Conservation (phyloP, 2,888 invertebrate species). For the Morpho helenor region DNA sequence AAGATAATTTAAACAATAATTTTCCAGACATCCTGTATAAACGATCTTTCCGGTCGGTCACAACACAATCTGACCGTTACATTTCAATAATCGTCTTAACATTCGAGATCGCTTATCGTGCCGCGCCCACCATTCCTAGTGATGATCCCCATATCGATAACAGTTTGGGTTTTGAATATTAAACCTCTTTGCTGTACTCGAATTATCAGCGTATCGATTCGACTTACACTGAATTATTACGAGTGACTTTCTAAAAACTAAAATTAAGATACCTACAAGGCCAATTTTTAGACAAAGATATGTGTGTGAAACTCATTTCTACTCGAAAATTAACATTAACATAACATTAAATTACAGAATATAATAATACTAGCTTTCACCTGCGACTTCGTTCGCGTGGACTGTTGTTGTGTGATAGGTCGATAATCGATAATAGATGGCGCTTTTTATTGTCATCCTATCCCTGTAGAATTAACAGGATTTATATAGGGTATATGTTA, state of each 20-base stretch:
- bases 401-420: too few species aligned
- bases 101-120: constrained; percentile 70
- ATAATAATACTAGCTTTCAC: too few species aligned
- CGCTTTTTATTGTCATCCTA: too few species aligned
- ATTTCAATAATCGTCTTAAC: constrained; percentile 79
- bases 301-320: too few species aligned
- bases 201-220: constrained; percentile 10
- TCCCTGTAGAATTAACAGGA: too few species aligned
- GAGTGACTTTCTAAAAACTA: too few species aligned
- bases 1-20: neutral
- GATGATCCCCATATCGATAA: constrained; percentile 35
- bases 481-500: too few species aligned
- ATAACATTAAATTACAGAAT: too few species aligned
- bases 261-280: too few species aligned
- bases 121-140: constrained; percentile 65
- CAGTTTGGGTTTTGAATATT: constrained; percentile 17
- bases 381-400: too few species aligned
- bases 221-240: neutral
- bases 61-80: constrained; percentile 74
- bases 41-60: constrained; percentile 70
- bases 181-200: constrained; percentile 11
- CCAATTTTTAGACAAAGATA: too few species aligned
- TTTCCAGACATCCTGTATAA: constrained; percentile 42
- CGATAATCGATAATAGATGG: too few species aligned
- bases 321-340: neutral